A percentile compares a stretch with the other conserved stretches of the same genome.
Conservation (phyloP, 1,140 invertebrate species). For the Leptinotarsa lineolata region DNA sequence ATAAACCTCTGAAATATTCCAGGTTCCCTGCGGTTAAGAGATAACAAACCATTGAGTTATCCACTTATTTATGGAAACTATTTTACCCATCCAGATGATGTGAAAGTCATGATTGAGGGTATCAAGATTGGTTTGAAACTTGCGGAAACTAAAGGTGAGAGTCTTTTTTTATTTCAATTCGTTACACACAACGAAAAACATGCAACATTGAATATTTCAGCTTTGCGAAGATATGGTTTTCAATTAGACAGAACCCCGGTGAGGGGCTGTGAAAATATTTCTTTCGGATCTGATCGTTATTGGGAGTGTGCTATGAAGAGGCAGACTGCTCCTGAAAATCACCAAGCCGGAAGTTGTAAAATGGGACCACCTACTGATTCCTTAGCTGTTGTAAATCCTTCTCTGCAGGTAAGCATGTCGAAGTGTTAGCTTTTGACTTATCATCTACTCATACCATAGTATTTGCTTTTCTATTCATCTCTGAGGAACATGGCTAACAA, state of each 20-base stretch:
- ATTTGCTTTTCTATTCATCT: too few relatives aligned
- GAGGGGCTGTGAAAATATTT: slow-evolving; percentile 71
- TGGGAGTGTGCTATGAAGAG: slow-evolving; percentile 79
- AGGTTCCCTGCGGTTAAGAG: slow-evolving; percentile 63
- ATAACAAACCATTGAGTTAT: slow-evolving; percentile 68
- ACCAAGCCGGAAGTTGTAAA: slow-evolving; percentile 81
- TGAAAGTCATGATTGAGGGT: slow-evolving; percentile 75
- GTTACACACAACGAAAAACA: too few relatives aligned
- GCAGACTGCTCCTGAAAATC: slow-evolving; percentile 81
- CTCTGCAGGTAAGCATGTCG: slow-evolving; percentile 58
- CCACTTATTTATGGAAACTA: slow-evolving; percentile 85
- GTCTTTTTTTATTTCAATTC: background rate
- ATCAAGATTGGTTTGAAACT: slow-evolving; percentile 77
- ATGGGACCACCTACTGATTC: slow-evolving; percentile 75
- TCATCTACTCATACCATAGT: too few relatives aligned
- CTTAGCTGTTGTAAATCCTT: slow-evolving; percentile 72
- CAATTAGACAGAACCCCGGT: slow-evolving; percentile 68
- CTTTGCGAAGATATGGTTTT: slow-evolving; percentile 72
- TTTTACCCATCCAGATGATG: slow-evolving; percentile 69
- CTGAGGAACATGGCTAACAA: too few relatives aligned
- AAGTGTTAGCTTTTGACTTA: too few relatives aligned
- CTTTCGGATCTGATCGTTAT: slow-evolving; percentile 77
- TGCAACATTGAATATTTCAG: slow-evolving; percentile 40
- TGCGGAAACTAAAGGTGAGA: slow-evolving; percentile 65
- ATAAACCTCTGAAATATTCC: slow-evolving; percentile 44